Evolutionary conservation across 2,888 invertebrate genomes (phyloP).

Genomic region (Euproctis similis): DNA sequence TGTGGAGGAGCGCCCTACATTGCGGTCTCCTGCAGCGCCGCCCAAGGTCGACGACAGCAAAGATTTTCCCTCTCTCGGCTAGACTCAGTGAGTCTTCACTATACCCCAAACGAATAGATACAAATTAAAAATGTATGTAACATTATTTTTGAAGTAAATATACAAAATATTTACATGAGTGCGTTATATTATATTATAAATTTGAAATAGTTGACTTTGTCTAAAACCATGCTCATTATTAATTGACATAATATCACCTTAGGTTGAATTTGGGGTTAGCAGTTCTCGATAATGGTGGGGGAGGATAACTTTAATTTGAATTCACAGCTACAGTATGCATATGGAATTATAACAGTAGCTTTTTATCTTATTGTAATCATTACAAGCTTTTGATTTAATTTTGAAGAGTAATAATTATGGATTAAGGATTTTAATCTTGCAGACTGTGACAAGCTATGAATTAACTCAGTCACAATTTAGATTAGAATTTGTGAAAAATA

Average conservation of each 20-base stretch:
- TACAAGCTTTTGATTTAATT: constrained; percentile 62
- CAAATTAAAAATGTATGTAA: constrained; percentile 73
- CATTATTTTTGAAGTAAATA: constrained; percentile 77
- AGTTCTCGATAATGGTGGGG: constrained; percentile 47
- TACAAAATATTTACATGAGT: constrained; percentile 74
- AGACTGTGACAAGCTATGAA: constrained; percentile 66
- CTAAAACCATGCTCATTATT: constrained; percentile 19
- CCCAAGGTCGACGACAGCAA: constrained; percentile 97
- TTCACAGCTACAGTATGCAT: constrained; percentile 56
- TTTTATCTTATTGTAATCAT: constrained; percentile 69
- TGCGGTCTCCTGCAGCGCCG: constrained; percentile 61
- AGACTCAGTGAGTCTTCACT: constrained; percentile 64
- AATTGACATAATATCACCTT: constrained; percentile 19
- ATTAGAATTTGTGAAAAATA: constrained; percentile 64
- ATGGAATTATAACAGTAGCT: constrained; percentile 65
- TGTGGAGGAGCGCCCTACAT: constrained; percentile 49
- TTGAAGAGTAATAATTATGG: constrained; percentile 38
- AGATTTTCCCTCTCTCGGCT: constrained; percentile 95
- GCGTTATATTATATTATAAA: constrained; percentile 73
- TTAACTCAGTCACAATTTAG: constrained; percentile 73
- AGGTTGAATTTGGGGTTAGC: constrained; percentile 17
- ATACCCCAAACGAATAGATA: constrained; percentile 70
- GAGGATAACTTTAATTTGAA: constrained; percentile 64
- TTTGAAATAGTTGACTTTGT: constrained; percentile 41
- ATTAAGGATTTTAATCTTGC: constrained; percentile 56